Evolutionary conservation across 2,113 vertebrate species (phyloP).

Genomic region (Sinocyclocheilus rhinocerous): DNA sequence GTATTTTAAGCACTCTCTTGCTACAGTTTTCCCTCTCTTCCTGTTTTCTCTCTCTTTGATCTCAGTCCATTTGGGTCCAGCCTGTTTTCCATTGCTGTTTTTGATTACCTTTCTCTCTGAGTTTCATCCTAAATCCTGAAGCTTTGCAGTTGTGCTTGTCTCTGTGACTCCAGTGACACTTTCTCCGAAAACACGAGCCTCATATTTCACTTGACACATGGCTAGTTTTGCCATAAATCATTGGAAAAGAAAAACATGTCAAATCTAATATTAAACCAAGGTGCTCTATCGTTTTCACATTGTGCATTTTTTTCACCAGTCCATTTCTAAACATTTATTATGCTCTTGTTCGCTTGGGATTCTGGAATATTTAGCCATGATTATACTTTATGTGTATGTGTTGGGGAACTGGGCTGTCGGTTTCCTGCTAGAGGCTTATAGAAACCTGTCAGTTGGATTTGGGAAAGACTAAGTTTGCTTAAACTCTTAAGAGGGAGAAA

Average conservation of each 20-base stretch:
- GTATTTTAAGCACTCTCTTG: neutral
- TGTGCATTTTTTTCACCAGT: slow-evolving; percentile 46
- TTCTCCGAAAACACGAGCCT: slow-evolving; percentile 65
- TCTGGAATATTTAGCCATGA: slow-evolving; percentile 38
- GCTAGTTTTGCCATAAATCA: slow-evolving; percentile 72
- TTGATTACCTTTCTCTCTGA: slow-evolving; percentile 45
- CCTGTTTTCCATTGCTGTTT: slow-evolving; percentile 34
- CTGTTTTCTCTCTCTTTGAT: slow-evolving; percentile 7
- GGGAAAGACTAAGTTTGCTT: slow-evolving; percentile 54
- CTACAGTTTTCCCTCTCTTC: neutral
- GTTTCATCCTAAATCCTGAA: slow-evolving; percentile 61
- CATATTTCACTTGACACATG: slow-evolving; percentile 66
- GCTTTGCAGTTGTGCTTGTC: slow-evolving; percentile 67
- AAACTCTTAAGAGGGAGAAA: slow-evolving; percentile 46
- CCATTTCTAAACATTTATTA: slow-evolving; percentile 49
- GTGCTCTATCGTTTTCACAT: slow-evolving; percentile 55
- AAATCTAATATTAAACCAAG: slow-evolving; percentile 62
- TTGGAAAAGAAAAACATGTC: slow-evolving; percentile 72
- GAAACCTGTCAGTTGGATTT: slow-evolving; percentile 40
- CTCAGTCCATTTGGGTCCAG: neutral
- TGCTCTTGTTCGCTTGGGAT: slow-evolving; percentile 40
- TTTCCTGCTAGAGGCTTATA: slow-evolving; percentile 35
- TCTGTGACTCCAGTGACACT: slow-evolving; percentile 64
- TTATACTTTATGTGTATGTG: slow-evolving; percentile 10
- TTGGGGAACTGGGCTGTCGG: slow-evolving; percentile 24